Conservation (phyloP, 2,113 vertebrate species). For the Hydrochoerus hydrochaeris region DNA sequence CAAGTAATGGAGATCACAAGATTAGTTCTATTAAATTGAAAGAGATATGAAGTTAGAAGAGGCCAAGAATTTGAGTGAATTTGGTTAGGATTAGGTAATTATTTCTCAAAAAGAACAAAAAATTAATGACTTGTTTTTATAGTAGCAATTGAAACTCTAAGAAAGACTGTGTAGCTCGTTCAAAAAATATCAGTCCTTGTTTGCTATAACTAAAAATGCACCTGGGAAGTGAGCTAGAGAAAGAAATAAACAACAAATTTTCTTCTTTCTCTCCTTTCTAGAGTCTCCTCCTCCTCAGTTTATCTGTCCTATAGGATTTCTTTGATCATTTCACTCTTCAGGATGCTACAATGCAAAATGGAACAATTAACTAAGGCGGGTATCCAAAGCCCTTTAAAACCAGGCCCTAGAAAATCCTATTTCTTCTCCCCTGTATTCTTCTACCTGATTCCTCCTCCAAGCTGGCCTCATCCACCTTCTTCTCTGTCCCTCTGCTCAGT, state of each 20-base stretch:
- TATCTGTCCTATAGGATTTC: not conserved
- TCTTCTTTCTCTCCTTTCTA: not conserved
- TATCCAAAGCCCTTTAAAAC: not conserved
- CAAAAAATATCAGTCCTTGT: not conserved
- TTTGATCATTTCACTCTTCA: not conserved
- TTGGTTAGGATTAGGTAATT: not conserved
- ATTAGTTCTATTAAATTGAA: not conserved
- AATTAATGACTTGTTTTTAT: not conserved
- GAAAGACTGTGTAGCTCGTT: slow-evolving; percentile 1
- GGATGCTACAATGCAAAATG: not conserved
- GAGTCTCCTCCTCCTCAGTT: not conserved
- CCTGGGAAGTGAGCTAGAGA: not conserved
- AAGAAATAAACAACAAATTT: not conserved
- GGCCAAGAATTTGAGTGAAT: not conserved
- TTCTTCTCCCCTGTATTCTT: not conserved
- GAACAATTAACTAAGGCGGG: not conserved
- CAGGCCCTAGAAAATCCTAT: not conserved
- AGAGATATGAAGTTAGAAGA: not conserved
- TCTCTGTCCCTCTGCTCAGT: not conserved
- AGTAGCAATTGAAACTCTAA: not conserved
- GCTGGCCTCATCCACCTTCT: not conserved
- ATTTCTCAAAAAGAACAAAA: slow-evolving; percentile 20
- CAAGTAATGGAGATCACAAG: not conserved
- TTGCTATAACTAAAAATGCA: not conserved
- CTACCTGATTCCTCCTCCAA: not conserved